Percentiles rank a stretch among this genome's conserved stretches.
phyloP scores from a whole-genome alignment of 2,797 vertebrate genomes.

The Xenopus petersii region DNA sequence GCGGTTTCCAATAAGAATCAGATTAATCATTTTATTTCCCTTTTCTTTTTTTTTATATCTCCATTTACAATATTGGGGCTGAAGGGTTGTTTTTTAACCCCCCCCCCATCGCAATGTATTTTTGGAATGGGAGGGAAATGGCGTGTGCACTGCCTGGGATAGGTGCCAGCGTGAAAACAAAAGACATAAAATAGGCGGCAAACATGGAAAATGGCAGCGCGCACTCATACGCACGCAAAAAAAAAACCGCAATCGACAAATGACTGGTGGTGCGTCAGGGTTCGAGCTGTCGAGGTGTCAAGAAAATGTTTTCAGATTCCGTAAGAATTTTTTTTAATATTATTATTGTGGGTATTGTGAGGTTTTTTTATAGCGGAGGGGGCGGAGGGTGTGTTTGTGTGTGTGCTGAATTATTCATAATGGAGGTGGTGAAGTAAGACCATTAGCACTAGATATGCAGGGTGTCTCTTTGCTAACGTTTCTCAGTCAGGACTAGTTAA shows the following conservation, averaged over 20 bases:
- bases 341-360: slow-evolving; percentile 71
- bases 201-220: slow-evolving; percentile 69
- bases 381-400: slow-evolving; percentile 46
- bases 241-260: no score
- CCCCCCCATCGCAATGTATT: background rate
- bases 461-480: slow-evolving; percentile 92
- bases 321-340: slow-evolving; percentile 7
- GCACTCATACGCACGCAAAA: background rate
- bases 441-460: slow-evolving; percentile 90
- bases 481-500: slow-evolving; percentile 85
- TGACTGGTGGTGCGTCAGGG: no score
- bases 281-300: background rate
- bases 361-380: slow-evolving; percentile 7
- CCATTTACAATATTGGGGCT: no score
- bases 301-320: background rate
- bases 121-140: slow-evolving; percentile 64
- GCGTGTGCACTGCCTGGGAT: slow-evolving; percentile 79
- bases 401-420: slow-evolving; percentile 92
- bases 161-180: slow-evolving; percentile 88
- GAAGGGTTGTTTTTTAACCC: no score
- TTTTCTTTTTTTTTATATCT: no score
- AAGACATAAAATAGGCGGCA: slow-evolving; percentile 82
- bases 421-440: slow-evolving; percentile 79
- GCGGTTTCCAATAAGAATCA: no score
- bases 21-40: no score